Evolutionary conservation across 1,140 invertebrate genomes (phyloP), one percentile per base, ranked within the genome.

Genomic region (Orchesella cincta): DNA sequence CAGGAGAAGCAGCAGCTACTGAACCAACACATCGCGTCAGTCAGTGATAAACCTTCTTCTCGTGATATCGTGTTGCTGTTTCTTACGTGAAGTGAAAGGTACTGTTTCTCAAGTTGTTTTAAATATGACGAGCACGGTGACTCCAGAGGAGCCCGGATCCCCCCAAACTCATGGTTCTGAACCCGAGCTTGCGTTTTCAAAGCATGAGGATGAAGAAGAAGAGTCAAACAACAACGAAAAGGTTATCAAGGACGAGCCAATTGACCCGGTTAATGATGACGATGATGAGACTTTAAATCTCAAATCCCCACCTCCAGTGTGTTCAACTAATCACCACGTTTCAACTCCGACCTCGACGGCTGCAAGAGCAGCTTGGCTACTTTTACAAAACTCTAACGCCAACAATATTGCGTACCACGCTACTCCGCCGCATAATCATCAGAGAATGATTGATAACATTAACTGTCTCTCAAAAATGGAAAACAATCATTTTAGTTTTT

Each of bases 201-300:
- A n/a, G n/a, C n/a, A n/a, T n/a, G n/a, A n/a, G n/a, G n/a, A n/a
- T n/a, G n/a, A n/a, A n/a, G n/a, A n/a, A n/a, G n/a, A 8, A 57
- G 54, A 57, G 62, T 67, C 62, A 18, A 67, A 67, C 23, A 67
- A 67, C 23, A 67, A 67, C 31, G 62, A 67, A 29, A 67, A 67
- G 23, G 62, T 67, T 26, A 5, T 31, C 62, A 33, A 67, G n/a
- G 62, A 29, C 12, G 26, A 18, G 29, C 8, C 29, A 29, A 23
- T 23, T 12, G 54, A 57, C 5, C n/a, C 54, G 54, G 26, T 18
- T 18, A 57, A 57, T 18, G 54, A 57, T 57, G 54, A 8, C 54
- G 54, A n/a, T n/a, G n/a, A n/a, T n/a, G n/a, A n/a, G n/a, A n/a
- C n/a, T n/a, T n/a, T n/a, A n/a, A n/a, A 20, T 46, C 39, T 20